Base-by-base conservation (phyloP, 2,797 vertebrate genomes). In the Galagoides demidoff region DNA sequence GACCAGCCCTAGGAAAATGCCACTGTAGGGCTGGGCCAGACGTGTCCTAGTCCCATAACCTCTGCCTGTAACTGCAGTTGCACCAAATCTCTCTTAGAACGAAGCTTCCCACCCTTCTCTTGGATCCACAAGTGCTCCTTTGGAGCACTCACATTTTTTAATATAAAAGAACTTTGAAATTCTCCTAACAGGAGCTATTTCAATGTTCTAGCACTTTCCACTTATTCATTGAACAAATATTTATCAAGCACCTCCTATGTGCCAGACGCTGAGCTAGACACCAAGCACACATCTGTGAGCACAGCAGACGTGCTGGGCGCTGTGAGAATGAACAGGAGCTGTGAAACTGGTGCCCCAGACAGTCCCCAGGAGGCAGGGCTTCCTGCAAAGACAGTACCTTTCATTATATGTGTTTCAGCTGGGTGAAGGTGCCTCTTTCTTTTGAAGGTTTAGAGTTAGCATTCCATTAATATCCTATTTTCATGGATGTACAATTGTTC, bases 161-260 rank as follows among this genome's bases (percentile, higher is more conserved):
- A 89, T 52, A 68, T 31, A 90, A 78, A 90, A 83, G 39, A 64
- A 89, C 74, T 95, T 78, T 70, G 59, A 94, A 85, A 92, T 52
- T 73, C 39, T 85, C 71, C 85, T 94, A 59, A 89, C 71, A 85
- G 89, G 78, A 94, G 43, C 55, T 93, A 63, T 85, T 93, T 93
- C 52, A 49, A 27, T 52, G 55, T 85, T 87, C 71, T 63, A 93
- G 85, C 37, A 49, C 71, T 94, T 94, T 92, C 77, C 71, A 93
- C 55, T 66, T 70, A 84, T 86, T 96, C 84, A 87, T 31, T 84
- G 85, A 83, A 82, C 95, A 96, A 91, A 89, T 92, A 96, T 92
- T 95, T 93, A 71, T 64, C 14, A 55, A 86, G 91, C 49, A 9
- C 66, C 64, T 90, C 70, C 85, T 39, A 63, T 78, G 93, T 0